Percentiles rank a stretch among this genome's conserved stretches.
These are phyloP conservation scores for Ormyrus rosae DNA, from an alignment of 2,888 invertebrate species.

Conservation along the genomic window DNA sequence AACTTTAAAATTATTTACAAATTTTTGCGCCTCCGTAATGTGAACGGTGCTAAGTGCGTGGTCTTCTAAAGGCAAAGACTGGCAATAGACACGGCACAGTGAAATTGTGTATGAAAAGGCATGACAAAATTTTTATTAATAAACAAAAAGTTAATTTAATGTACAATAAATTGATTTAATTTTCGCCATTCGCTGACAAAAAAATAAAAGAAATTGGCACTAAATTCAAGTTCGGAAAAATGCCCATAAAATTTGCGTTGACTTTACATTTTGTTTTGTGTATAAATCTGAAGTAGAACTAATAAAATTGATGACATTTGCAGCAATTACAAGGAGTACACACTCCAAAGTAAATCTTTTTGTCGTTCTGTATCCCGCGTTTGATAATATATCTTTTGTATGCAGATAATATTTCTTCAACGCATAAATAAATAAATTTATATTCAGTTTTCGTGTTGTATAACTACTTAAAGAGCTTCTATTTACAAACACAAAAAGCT, in stretches of 20 bases:
- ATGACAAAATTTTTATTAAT: constrained; percentile 37
- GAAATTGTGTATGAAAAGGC: constrained; percentile 43
- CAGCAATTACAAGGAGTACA: background rate
- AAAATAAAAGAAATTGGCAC: constrained; percentile 51
- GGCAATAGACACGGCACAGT: constrained; percentile 65
- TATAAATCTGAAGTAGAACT: constrained; percentile 25
- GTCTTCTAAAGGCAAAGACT: constrained; percentile 70
- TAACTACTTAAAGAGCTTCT: constrained; percentile 48
- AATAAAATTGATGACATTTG: background rate
- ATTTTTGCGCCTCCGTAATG: constrained; percentile 42
- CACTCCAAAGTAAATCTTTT: constrained; percentile 9
- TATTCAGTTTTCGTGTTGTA: constrained; percentile 35
- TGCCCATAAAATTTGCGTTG: background rate
- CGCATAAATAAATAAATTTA: constrained; percentile 54
- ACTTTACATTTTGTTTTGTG: constrained; percentile 35
- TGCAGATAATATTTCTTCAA: constrained; percentile 27
- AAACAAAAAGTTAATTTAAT: constrained; percentile 31
- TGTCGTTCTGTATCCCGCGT: constrained; percentile 30
- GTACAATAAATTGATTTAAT: background rate
- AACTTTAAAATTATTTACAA: constrained; percentile 60
- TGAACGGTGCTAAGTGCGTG: constrained; percentile 65
- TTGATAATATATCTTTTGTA: constrained; percentile 19
- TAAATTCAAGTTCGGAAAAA: constrained; percentile 44
- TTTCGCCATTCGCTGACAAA: constrained; percentile 6
- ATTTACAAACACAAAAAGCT: constrained; percentile 57